Base-by-base conservation (phyloP, 2,113 vertebrate genomes). In the Zosterops lateralis region DNA sequence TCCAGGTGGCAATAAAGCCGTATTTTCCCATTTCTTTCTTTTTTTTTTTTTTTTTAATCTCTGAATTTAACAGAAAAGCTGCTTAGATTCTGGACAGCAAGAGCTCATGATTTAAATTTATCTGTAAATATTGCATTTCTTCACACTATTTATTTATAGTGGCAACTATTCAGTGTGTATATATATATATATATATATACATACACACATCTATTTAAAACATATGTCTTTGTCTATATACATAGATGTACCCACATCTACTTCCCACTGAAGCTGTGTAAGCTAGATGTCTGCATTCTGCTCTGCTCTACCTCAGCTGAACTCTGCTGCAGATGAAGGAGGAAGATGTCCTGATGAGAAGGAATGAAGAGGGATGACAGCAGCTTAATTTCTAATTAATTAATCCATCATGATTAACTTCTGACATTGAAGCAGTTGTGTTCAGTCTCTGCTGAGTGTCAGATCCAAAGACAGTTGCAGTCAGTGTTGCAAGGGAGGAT, bases 141-240 rank as follows among this genome's bases (percentile, higher is more conserved):
- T 87, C 47, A 48, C 66, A 58, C 62, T 74, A 44, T 84, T 92
- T 95, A 89, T 93, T 91, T 93, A 77, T 92, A 96, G 87, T 40
- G 73, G 51, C 40, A 84, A 17, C 21, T 54, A 57, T 75, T 64
- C 61, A 45, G n/a, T n/a, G n/a, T n/a, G 48, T 47, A 28, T 73
- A 4, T n/a, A 34, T 38, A 9, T 84, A 51, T 74, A 12, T 89
- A 29, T 48, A 4, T 74, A 12, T 89, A 29, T 48, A 4, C 34
- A 4, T 34, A 54, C 22, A 58, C 16, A 74, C 7, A 21, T 75
- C 54, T 58, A 92, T 70, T 89, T 89, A 36, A 84, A 92, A 31
- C 81, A 84, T 87, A 89, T 50, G 66, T 45, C 64, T 90, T 36
- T 78, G 62, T 84, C 31, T 91, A 53, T 17, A 40, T 51, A 51